Base-by-base conservation (phyloP, 2,888 invertebrate genomes). In the Drosophila affinis region DNA sequence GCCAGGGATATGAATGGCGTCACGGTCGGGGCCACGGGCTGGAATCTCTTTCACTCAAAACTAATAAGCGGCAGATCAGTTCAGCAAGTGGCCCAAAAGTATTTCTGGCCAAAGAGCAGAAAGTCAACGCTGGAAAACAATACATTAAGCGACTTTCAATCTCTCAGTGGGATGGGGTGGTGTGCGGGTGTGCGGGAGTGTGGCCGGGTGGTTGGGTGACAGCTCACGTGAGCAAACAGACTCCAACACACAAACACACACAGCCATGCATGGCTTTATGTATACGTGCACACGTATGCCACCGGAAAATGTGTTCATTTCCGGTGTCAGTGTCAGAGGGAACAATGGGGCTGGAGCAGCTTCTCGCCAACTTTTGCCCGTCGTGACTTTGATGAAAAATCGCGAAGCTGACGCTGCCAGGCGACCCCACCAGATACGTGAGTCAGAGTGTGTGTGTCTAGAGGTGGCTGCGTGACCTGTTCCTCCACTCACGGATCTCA, bases 301-400 rank as follows among this genome's bases (percentile, higher is more conserved):
- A 76, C 83, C 88, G 89, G 89, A 86, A 89, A 86, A 89, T 86
- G 87, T 88, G 84, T 88, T 89, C 89, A 89, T 89, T 89, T 89
- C 89, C 89, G 89, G 88, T 89, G 89, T 89, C 89, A 87, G 77
- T 89, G 88, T 82, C 88, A 83, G 76, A 76, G 62, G 64, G 76
- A 79, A 79, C 39, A 39, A 39, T 39, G 39, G 39, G 27, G 27
- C 7, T 27, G 27, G 27, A 67, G 73, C 81, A 78, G 78, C 79
- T 78, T 72, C 62, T 55, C 44, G 69, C 62, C 48, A 74, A 74
- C 48, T 76, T 78, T 58, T 76, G 59, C 56, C 74, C 58, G 60
- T 60, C 76, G 60, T 75, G 63, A 75, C 75, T 75, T 75, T 75
- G 75, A 75, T 75, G 75, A 75, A 75, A 75, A 70, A 75, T 75